Evolutionary conservation across 2,888 invertebrate genomes (phyloP).

Genomic region (Eretmocerus hayati): DNA sequence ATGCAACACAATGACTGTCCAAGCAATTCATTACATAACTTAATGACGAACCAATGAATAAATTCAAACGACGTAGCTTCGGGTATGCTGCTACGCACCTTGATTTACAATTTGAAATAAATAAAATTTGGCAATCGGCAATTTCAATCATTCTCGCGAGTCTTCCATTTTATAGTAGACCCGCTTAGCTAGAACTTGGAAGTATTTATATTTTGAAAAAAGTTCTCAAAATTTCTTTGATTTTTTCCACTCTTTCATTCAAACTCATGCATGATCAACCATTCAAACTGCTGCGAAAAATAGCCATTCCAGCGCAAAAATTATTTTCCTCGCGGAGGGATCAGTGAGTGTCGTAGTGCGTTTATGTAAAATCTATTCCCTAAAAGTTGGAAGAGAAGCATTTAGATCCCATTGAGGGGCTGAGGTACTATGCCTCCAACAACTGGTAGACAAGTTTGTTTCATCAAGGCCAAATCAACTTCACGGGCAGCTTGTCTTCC

Average conservation of each 20-base stretch:
- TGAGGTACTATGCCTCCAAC: conserved; percentile 78
- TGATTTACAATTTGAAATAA: conserved; percentile 15
- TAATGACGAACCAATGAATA: conserved; percentile 16
- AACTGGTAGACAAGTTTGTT: conserved; percentile 80
- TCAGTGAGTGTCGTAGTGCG: conserved; percentile 16
- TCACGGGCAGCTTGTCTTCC: conserved; percentile 96
- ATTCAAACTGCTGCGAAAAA: conserved; percentile 16
- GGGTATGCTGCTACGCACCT: too few species aligned
- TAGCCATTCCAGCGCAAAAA: conserved; percentile 8
- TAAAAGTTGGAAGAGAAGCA: conserved; percentile 17
- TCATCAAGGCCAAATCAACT: conserved; percentile 77
- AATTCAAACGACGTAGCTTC: too few species aligned
- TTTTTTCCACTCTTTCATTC: neutral
- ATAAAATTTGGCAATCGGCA: conserved; percentile 11
- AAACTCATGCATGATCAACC: conserved; percentile 8
- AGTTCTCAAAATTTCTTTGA: neutral
- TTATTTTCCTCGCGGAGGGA: conserved; percentile 13
- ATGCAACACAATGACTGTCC: conserved; percentile 12
- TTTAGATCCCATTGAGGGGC: conserved; percentile 28
- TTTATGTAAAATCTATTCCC: conserved; percentile 21
- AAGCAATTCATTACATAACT: conserved; percentile 11
- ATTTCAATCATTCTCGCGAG: neutral
- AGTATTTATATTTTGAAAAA: conserved; percentile 5
- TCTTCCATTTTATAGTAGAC: conserved; percentile 2
- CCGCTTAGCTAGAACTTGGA: neutral